These are phyloP conservation scores for Limnephilus marmoratus DNA, from an alignment of 2,888 invertebrate genomes.

Conservation along the genomic window DNA sequence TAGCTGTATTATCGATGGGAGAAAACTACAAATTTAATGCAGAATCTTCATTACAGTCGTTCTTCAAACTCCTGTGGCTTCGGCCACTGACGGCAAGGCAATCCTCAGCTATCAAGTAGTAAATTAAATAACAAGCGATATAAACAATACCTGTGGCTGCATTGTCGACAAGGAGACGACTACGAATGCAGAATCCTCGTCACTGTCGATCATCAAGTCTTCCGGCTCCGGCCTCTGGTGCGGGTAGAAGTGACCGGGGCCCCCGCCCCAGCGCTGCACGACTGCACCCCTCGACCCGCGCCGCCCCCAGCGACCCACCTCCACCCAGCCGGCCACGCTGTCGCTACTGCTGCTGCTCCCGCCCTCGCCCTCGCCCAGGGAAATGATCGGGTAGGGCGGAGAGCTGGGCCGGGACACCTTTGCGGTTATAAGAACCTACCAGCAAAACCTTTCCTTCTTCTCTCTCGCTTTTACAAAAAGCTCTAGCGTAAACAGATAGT, in stretches of 20 bases:
- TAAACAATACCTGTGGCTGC: slow-evolving; percentile 70
- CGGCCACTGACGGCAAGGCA: slow-evolving; percentile 70
- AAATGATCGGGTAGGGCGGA: slow-evolving; percentile 8
- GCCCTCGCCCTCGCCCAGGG: slow-evolving; percentile 37
- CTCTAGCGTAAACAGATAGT: neutral
- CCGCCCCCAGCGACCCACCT: slow-evolving; percentile 59
- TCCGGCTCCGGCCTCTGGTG: slow-evolving; percentile 73
- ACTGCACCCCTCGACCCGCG: slow-evolving; percentile 55
- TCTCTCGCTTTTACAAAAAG: neutral
- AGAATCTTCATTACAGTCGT: slow-evolving; percentile 81
- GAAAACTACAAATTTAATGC: slow-evolving; percentile 83
- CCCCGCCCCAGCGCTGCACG: slow-evolving; percentile 55
- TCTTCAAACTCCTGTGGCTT: slow-evolving; percentile 70
- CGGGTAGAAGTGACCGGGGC: slow-evolving; percentile 71
- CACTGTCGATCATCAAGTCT: slow-evolving; percentile 79
- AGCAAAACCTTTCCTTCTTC: neutral
- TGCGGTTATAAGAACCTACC: neutral
- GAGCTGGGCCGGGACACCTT: slow-evolving; percentile 38
- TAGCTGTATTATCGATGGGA: slow-evolving; percentile 80
- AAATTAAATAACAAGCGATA: neutral
- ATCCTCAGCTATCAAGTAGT: too few relatives aligned
- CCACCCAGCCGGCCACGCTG: slow-evolving; percentile 55
- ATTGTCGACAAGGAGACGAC: slow-evolving; percentile 82
- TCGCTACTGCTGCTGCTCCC: slow-evolving; percentile 38
- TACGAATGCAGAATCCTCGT: slow-evolving; percentile 82